Evolutionary conservation across 2,888 invertebrate species (phyloP).

Genomic region (Xestia sexstrigata): DNA sequence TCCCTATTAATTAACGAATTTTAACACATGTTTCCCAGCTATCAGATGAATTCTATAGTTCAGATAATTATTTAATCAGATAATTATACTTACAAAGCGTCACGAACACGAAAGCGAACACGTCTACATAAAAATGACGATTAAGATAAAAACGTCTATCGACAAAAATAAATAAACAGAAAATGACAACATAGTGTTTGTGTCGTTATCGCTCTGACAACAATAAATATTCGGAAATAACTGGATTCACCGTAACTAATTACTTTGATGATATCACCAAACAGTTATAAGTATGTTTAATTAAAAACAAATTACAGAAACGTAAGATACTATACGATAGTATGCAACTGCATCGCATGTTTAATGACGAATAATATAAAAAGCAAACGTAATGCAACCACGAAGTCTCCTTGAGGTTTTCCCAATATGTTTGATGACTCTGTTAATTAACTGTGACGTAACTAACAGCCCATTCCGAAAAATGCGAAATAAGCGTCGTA

Average conservation of each 20-base stretch:
- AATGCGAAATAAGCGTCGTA: no score
- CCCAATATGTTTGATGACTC: neutral
- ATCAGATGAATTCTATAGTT: neutral
- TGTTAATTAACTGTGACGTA: neutral
- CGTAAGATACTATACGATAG: neutral
- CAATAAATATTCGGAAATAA: slow-evolving; percentile 34
- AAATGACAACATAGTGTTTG: neutral
- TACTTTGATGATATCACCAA: slow-evolving; percentile 19
- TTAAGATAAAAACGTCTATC: slow-evolving; percentile 19
- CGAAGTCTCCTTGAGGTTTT: slow-evolving; percentile 5
- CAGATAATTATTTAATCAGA: neutral
- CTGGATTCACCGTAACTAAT: slow-evolving; percentile 34
- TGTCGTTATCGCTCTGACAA: slow-evolving; percentile 22
- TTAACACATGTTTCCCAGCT: neutral
- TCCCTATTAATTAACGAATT: neutral
- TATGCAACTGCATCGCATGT: neutral
- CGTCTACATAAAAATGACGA: neutral
- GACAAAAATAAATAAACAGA: slow-evolving; percentile 8
- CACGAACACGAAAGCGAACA: neutral
- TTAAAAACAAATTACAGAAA: slow-evolving; percentile 30
- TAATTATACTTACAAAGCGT: neutral
- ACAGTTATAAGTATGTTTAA: slow-evolving; percentile 17
- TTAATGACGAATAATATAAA: neutral
- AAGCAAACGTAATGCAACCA: neutral
- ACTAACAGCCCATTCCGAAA: neutral